A percentile compares a stretch with the other conserved stretches of the same genome.
phyloP scores from a whole-genome alignment of 2,888 invertebrate genomes.

The Caenorhabditis panamensis region DNA sequence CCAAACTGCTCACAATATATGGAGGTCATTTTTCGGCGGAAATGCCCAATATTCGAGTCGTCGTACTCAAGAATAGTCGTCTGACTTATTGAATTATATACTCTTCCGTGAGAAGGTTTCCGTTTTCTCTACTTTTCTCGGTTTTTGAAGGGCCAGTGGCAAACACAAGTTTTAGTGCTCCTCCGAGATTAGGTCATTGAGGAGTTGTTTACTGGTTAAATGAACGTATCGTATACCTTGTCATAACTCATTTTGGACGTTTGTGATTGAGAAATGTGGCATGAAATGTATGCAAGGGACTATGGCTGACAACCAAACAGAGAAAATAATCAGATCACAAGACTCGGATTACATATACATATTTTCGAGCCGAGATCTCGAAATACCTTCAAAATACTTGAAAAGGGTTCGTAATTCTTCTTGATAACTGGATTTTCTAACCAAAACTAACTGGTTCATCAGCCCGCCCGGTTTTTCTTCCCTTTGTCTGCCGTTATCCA shows the following conservation, averaged over 20 bases:
- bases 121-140: constrained; percentile 23
- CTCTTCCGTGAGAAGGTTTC: constrained; percentile 33
- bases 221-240: no score
- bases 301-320: background rate
- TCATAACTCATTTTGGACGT: background rate
- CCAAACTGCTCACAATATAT: constrained; percentile 37
- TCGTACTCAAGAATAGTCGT: constrained; percentile 27
- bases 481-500: constrained; percentile 24
- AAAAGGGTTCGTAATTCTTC: background rate
- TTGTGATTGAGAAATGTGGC: background rate
- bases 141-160: background rate
- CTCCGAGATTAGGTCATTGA: background rate
- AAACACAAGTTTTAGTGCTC: constrained; percentile 8
- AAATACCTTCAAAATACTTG: background rate
- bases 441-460: background rate
- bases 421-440: constrained; percentile 13
- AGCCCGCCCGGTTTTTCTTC: constrained; percentile 25
- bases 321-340: constrained; percentile 28
- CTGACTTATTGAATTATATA: constrained; percentile 54
- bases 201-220: constrained; percentile 2
- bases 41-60: constrained; percentile 53
- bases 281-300: constrained; percentile 9
- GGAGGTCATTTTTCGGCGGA: constrained; percentile 50
- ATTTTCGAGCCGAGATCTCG: background rate
- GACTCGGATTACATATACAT: constrained; percentile 27